Evolutionary conservation across 2,888 invertebrate genomes (phyloP), one percentile per base, ranked within the genome.

Genomic region (Pristionchus entomophagus): DNA sequence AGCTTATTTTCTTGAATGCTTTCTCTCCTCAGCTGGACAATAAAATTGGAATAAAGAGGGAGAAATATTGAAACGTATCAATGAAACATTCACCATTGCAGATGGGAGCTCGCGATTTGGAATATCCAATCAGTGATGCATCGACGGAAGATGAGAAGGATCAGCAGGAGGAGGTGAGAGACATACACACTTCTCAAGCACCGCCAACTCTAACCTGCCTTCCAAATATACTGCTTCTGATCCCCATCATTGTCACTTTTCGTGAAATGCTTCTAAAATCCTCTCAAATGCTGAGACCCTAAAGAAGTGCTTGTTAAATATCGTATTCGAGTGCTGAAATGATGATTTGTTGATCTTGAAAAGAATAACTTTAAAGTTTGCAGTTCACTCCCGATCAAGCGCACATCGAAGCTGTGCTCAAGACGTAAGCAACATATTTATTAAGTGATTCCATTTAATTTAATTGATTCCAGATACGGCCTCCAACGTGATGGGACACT

Each of bases 321-420:
- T n/a, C n/a, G n/a, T n/a, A n/a, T n/a, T n/a, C n/a, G n/a, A n/a
- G n/a, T n/a, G n/a, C n/a, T n/a, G n/a, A n/a, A n/a, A n/a, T n/a
- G n/a, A n/a, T n/a, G n/a, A n/a, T n/a, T n/a, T n/a, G n/a, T n/a
- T n/a, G n/a, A n/a, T n/a, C n/a, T n/a, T n/a, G n/a, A n/a, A n/a
- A n/a, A n/a, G n/a, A n/a, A n/a, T n/a, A n/a, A n/a, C n/a, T n/a
- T n/a, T n/a, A n/a, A n/a, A n/a, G 17, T 22, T 65, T 69, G 0
- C 69, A 69, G 69, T 69, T 69, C 69, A 69, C 69, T 69, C 69
- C 69, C 22, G 38, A 38, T 22, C 69, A 69, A 38, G 69, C 35
- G 12, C 22, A 69, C 14, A 69, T 69, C 38, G 69, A 69, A n/a
- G 69, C 38, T 19, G 69, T 69, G 38, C 69, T 69, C 69, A 69